Evolutionary conservation across 2,113 vertebrate species (phyloP), one percentile per base, ranked within the genome.

Genomic region (Xerus inauris): DNA sequence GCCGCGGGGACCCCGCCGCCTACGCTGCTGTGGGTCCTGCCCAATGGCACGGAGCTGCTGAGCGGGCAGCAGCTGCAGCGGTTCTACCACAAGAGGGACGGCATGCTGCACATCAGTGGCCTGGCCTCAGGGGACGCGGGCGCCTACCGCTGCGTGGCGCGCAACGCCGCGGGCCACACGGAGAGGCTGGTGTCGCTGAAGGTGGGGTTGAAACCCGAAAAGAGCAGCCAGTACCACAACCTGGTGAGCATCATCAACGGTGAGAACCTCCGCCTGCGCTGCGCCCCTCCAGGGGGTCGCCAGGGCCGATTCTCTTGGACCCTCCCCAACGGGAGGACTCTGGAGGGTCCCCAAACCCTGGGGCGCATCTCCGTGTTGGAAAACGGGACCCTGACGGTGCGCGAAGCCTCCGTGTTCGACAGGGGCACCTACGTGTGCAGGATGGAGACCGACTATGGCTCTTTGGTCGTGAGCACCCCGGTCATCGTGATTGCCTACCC

Each of bases 401-500:
- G 97, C 0, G 98, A 99, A 22, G 98, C 99, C 20, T 99, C 99
- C 0, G 98, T 99, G 2, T 98, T 99, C 17, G 99, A 99, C 94
- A 94, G 99, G 35, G 99, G 99, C 1, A 99, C 98, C 3, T 99
- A 99, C 42, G 76, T 97, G 12, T 99, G 99, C 98, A 98, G 98
- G 42, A 97, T 93, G 13, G 98, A 98, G 1, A 99, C 99, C 0
- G 99, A 99, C 5, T 97, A 98, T 0, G 99, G 99, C 35, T 98
- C 98, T 32, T 98, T 99, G 3, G 65, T 98, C 32, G 97, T 98
- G 67, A 98, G 97, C 2, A 98, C 98, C 6, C 98, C 99, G 0
- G 99, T 99, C 4, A 98, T 98, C 0, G 99, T 99, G 12, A 98
- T 99, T 0, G 99, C 99, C 5, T 99, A 99, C 72, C 99, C 99